These are phyloP conservation scores for Therioaphis trifolii DNA, from an alignment of 2,888 invertebrate genomes.

Conservation along the genomic window DNA sequence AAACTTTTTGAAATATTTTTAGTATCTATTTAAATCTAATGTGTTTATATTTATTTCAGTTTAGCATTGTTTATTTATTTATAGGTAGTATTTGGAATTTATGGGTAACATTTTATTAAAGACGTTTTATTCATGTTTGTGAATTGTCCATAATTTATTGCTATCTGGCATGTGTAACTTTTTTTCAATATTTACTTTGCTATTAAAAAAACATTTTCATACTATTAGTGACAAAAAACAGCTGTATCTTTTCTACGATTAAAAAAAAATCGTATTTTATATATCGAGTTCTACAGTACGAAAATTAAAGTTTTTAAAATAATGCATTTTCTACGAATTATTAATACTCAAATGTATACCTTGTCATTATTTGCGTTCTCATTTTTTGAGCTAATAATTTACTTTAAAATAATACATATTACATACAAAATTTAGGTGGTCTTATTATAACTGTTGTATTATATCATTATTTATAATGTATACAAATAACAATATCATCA, in stretches of 20 bases:
- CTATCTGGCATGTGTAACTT: not conserved
- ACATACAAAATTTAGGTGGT: too few relatives aligned
- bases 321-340: not conserved
- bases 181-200: slow-evolving; percentile 1
- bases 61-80: not conserved
- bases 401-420: not conserved
- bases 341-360: too few relatives aligned
- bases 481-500: too few relatives aligned
- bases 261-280: not conserved
- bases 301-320: not conserved
- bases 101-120: not conserved
- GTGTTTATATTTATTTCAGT: not conserved
- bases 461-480: too few relatives aligned
- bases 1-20: not conserved
- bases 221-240: too few relatives aligned
- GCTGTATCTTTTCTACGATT: not conserved
- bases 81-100: not conserved
- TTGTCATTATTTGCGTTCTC: not conserved
- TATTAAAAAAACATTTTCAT: slow-evolving; percentile 4
- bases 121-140: slow-evolving; percentile 24
- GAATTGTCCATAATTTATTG: not conserved
- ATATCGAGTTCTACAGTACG: not conserved
- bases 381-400: not conserved
- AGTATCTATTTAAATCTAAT: not conserved
- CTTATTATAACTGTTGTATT: too few relatives aligned